Percentiles rank a stretch among this genome's conserved stretches.
These are phyloP conservation scores for Taphrorychus bicolor DNA, from an alignment of 2,888 invertebrate genomes.

Conservation along the genomic window DNA sequence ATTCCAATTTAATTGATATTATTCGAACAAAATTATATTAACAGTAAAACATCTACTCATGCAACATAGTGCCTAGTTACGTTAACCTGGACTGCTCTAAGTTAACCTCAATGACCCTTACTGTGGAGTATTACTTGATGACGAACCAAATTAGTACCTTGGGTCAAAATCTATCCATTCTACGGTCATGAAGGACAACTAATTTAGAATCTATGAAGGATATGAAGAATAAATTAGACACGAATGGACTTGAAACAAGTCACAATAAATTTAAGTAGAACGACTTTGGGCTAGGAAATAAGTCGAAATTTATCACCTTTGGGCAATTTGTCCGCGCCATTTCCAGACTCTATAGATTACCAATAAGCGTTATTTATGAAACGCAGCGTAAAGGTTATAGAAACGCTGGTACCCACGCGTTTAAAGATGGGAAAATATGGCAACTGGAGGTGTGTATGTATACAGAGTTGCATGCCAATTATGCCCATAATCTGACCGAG, in stretches of 20 bases:
- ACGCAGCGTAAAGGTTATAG: slow-evolving; percentile 31
- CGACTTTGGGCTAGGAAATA: slow-evolving; percentile 28
- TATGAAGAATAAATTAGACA: too few species aligned
- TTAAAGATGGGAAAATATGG: slow-evolving; percentile 28
- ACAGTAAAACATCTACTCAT: background rate
- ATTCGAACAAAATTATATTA: background rate
- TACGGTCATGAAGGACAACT: background rate
- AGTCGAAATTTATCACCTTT: slow-evolving; percentile 30
- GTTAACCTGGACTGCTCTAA: background rate
- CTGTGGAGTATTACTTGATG: background rate
- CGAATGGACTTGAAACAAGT: too few species aligned
- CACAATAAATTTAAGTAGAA: slow-evolving; percentile 18
- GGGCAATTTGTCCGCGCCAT: slow-evolving; percentile 32
- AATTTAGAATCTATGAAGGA: background rate
- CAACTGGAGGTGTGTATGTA: slow-evolving; percentile 1
- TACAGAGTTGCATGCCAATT: too few species aligned
- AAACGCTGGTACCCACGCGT: slow-evolving; percentile 27
- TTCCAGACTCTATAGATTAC: slow-evolving; percentile 27
- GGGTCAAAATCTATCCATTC: background rate
- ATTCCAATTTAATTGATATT: background rate
- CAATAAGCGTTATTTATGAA: slow-evolving; percentile 33
- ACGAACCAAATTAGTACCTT: background rate
- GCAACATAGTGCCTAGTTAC: background rate
- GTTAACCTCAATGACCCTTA: background rate
- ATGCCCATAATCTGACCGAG: background rate